phyloP scores from a whole-genome alignment of 2,113 vertebrate species.

The Nannobrachium achirus region DNA sequence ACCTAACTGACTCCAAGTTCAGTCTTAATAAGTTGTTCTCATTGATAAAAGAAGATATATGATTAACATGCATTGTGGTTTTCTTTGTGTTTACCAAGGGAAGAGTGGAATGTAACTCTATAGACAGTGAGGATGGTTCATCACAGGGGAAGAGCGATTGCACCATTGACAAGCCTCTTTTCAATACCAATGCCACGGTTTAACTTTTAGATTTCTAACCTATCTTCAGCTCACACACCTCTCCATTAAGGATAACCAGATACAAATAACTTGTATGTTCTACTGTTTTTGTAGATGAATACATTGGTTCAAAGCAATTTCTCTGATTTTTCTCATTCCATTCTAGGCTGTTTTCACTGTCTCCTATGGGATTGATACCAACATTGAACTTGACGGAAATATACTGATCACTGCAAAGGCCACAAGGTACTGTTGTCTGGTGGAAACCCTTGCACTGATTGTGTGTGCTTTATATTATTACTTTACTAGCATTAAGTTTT shows the following conservation, averaged over 20 bases:
- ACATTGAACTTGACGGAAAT: conserved; percentile 38
- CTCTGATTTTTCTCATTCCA: background rate
- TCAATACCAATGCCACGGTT: conserved; percentile 73
- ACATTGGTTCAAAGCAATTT: background rate
- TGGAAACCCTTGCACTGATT: too few relatives aligned
- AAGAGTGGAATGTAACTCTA: conserved; percentile 74
- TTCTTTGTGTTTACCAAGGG: conserved; percentile 55
- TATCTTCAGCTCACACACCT: background rate
- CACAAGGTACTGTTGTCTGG: conserved; percentile 64
- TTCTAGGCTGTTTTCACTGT: conserved; percentile 69
- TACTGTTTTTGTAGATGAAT: too few relatives aligned
- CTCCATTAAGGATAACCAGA: background rate
- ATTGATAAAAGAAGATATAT: background rate
- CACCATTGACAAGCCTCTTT: conserved; percentile 80
- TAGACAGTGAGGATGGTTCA: conserved; percentile 49
- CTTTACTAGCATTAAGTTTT: background rate
- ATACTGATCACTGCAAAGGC: conserved; percentile 65
- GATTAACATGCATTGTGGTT: background rate
- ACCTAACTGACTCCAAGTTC: too few relatives aligned
- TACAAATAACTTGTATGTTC: too few relatives aligned
- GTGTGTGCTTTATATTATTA: too few relatives aligned
- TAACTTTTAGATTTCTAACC: background rate
- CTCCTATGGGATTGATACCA: conserved; percentile 68
- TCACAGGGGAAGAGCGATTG: conserved; percentile 66
- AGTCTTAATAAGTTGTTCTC: too few relatives aligned